Evolutionary conservation across 2,888 invertebrate genomes (phyloP).

Genomic region (Agriopis aurantiaria): DNA sequence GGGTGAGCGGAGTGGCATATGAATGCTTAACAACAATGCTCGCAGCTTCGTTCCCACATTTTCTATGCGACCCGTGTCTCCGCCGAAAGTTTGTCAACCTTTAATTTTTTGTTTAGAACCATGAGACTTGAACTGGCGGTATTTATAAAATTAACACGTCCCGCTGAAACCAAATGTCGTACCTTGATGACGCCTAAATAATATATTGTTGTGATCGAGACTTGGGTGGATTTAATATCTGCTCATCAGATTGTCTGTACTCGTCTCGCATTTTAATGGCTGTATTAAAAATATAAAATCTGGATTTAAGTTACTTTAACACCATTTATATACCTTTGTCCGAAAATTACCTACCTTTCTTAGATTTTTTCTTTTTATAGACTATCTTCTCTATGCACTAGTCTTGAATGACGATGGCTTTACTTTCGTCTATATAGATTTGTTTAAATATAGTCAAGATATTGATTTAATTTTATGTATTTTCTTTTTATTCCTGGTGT

Average conservation of each 20-base stretch:
- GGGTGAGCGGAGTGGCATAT: conserved; percentile 81
- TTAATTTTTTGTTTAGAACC: conserved; percentile 77
- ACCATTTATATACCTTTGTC: not conserved
- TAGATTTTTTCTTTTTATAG: not conserved
- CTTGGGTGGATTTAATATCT: conserved; percentile 37
- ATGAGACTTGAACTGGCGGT: conserved; percentile 41
- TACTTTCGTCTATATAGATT: too few relatives aligned
- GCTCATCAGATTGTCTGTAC: conserved; percentile 22
- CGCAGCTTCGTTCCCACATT: conserved; percentile 77
- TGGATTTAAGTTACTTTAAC: not conserved
- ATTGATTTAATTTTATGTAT: too few relatives aligned
- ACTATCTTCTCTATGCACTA: too few relatives aligned
- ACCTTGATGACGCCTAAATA: conserved; percentile 39
- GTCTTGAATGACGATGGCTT: too few relatives aligned
- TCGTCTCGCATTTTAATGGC: conserved; percentile 22
- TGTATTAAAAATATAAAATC: not conserved
- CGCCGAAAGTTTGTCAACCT: conserved; percentile 85
- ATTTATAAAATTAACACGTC: conserved; percentile 52
- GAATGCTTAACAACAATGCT: conserved; percentile 82
- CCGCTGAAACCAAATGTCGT: conserved; percentile 37
- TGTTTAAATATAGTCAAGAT: too few relatives aligned
- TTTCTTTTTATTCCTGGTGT: too few relatives aligned
- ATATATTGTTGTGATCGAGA: conserved; percentile 37
- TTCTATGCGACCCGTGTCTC: conserved; percentile 81
- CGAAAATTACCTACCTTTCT: not conserved